phyloP scores from a whole-genome alignment of 53 echinoderm and acorn worm species.

The Temnopleurus reevesii region DNA sequence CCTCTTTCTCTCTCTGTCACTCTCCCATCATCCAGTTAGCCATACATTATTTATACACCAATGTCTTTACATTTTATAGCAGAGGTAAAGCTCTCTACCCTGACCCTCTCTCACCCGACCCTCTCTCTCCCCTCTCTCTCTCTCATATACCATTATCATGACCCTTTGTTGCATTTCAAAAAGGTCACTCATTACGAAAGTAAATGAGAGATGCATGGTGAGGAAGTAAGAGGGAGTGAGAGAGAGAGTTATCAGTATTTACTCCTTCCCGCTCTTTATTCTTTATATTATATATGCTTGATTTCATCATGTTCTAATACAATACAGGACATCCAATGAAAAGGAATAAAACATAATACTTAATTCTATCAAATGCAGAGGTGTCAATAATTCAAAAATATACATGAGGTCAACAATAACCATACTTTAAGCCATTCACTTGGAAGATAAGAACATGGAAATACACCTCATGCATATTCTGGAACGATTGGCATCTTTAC shows the following conservation, averaged over 20 bases:
- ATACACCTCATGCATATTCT: no score
- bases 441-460: no score
- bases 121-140: not conserved
- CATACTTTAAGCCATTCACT: no score
- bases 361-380: no score
- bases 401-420: no score
- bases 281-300: not conserved
- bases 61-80: slow-evolving; percentile 26
- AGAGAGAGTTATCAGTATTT: slow-evolving; percentile 10
- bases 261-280: not conserved
- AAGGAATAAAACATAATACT: no score
- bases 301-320: no score
- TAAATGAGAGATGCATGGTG: not conserved
- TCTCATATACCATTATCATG: not conserved
- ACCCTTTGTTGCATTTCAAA: not conserved
- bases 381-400: no score
- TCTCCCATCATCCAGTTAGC: not conserved
- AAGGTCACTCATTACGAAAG: slow-evolving; percentile 20
- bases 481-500: no score
- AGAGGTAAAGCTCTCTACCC: not conserved
- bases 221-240: no score
- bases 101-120: not conserved
- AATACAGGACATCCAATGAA: no score
- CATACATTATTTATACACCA: slow-evolving; percentile 36
- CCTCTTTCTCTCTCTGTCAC: not conserved